Evolutionary conservation across 2,113 vertebrate genomes (phyloP).

Genomic region (Mixornis gularis): DNA sequence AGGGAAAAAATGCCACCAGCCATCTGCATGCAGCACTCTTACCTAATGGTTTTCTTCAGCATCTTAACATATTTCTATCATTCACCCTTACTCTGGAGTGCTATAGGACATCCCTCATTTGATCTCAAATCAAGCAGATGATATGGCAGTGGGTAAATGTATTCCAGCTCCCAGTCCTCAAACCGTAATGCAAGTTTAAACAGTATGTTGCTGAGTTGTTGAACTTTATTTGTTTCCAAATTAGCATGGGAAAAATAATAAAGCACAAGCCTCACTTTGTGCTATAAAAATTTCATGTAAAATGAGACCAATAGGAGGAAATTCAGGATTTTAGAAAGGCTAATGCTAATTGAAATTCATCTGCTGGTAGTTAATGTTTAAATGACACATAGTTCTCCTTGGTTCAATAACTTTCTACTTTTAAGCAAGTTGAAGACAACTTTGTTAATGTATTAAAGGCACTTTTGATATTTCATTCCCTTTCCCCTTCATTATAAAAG

Average conservation of each 20-base stretch:
- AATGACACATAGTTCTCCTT: conserved; percentile 53
- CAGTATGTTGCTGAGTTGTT: conserved; percentile 54
- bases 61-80: conserved; percentile 58
- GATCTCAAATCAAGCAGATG: conserved; percentile 66
- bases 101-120: conserved; percentile 63
- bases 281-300: conserved; percentile 50
- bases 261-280: conserved; percentile 13
- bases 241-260: conserved; percentile 52
- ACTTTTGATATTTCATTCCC: conserved; percentile 58
- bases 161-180: conserved; percentile 56
- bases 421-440: conserved; percentile 58
- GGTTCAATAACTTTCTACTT: conserved; percentile 61
- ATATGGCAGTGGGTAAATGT: conserved; percentile 51
- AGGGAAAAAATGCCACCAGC: neutral
- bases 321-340: conserved; percentile 25
- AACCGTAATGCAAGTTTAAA: conserved; percentile 53
- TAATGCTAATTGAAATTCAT: conserved; percentile 55
- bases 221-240: conserved; percentile 61
- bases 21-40: neutral
- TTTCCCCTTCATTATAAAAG: conserved; percentile 59
- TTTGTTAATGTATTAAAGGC: conserved; percentile 61
- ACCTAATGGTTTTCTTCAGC: conserved; percentile 39
- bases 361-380: conserved; percentile 48
- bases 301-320: conserved; percentile 44
- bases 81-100: conserved; percentile 34